Evolutionary conservation across 2,888 invertebrate species (phyloP).

Genomic region (Smittia sp.): DNA sequence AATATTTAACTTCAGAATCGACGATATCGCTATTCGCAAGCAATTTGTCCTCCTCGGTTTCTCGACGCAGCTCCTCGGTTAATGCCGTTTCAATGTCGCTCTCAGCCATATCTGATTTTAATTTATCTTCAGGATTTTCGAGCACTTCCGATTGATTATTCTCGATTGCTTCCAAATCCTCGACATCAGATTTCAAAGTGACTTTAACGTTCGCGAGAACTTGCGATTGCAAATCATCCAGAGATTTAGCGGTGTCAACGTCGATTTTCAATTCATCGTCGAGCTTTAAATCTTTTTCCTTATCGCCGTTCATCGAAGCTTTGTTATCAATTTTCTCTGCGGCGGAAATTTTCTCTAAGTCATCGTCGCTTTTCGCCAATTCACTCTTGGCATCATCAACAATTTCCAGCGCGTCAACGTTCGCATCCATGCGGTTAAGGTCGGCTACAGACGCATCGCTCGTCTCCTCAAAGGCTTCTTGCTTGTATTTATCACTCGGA

Average conservation of each 20-base stretch:
- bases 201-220: slow-evolving; percentile 9
- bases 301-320: not conserved
- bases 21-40: not conserved
- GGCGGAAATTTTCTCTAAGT: not conserved
- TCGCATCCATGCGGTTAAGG: slow-evolving; percentile 1
- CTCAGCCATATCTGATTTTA: not conserved
- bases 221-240: slow-evolving; percentile 19
- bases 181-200: slow-evolving; percentile 17
- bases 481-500: not conserved
- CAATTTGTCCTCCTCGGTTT: slow-evolving; percentile 17
- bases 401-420: not conserved
- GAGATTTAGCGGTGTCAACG: slow-evolving; percentile 8
- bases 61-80: slow-evolving; percentile 3
- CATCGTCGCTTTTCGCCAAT: not conserved
- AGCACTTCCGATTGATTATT: slow-evolving; percentile 5
- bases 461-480: not conserved
- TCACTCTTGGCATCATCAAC: slow-evolving; percentile 24
- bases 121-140: slow-evolving; percentile 21
- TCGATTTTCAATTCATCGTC: not conserved
- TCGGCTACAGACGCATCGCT: not conserved
- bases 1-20: not conserved
- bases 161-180: not conserved
- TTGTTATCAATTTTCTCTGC: not conserved
- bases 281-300: not conserved
- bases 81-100: slow-evolving; percentile 5